Conservation (phyloP, 2,797 vertebrate genomes). For the Sparus aurata region DNA sequence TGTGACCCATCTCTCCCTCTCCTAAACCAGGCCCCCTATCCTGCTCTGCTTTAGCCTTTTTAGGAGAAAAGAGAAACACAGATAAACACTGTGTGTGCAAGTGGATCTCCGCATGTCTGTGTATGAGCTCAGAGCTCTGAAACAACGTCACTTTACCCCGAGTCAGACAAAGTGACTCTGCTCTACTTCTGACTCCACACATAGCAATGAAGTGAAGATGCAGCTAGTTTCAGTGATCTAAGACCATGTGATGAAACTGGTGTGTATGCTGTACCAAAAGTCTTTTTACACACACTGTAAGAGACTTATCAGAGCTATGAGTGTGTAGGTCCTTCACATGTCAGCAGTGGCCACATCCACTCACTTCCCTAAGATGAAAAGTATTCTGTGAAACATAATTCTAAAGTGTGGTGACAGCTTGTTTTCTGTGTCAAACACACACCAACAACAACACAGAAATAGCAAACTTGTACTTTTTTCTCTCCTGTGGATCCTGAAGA, state of each 20-base stretch:
- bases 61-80: constrained; percentile 49
- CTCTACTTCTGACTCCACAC: constrained; percentile 6
- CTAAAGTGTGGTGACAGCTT: too few relatives aligned
- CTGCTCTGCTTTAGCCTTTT: constrained; percentile 57
- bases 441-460: background rate
- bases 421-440: constrained; percentile 9
- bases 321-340: constrained; percentile 27
- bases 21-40: constrained; percentile 32
- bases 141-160: background rate
- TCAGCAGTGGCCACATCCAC: constrained; percentile 14
- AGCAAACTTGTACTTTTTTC: background rate
- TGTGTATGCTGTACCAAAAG: background rate
- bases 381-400: constrained; percentile 41
- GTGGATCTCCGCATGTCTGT: background rate
- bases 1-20: constrained; percentile 47
- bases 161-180: constrained; percentile 6
- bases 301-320: constrained; percentile 8
- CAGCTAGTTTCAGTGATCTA: constrained; percentile 10
- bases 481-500: background rate
- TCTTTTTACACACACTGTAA: background rate
- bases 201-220: background rate
- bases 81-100: constrained; percentile 27
- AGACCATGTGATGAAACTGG: background rate
- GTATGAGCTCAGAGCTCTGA: constrained; percentile 18
- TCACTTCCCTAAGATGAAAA: constrained; percentile 46